phyloP scores from a whole-genome alignment of 2,888 invertebrate species.

The Ariolimax columbianus region DNA sequence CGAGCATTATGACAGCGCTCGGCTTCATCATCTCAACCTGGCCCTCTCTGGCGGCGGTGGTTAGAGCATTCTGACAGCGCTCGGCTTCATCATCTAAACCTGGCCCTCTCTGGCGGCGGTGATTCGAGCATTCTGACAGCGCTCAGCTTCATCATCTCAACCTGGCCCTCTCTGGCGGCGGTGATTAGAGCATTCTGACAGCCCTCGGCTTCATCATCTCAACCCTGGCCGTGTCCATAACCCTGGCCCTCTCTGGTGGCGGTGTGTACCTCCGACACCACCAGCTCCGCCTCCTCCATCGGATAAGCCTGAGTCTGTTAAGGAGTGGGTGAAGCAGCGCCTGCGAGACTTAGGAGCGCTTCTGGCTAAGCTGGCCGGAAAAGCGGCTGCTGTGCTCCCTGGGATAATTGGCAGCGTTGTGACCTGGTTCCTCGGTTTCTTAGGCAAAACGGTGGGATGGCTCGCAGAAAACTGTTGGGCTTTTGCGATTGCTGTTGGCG shows the following conservation, averaged over 20 bases:
- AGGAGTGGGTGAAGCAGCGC: conserved; percentile 11
- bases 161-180: too few species aligned
- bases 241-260: neutral
- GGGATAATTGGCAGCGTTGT: conserved; percentile 17
- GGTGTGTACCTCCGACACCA: neutral
- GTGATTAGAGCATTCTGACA: too few species aligned
- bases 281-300: neutral
- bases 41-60: too few species aligned
- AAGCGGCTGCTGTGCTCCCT: conserved; percentile 6
- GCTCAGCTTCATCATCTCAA: too few species aligned
- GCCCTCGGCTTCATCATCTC: neutral
- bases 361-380: neutral
- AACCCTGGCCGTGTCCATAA: neutral
- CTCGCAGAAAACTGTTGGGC: neutral
- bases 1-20: too few species aligned
- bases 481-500: neutral
- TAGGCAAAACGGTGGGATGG: neutral
- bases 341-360: neutral
- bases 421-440: neutral
- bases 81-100: neutral
- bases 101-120: too few species aligned
- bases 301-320: conserved; percentile 10
- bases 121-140: too few species aligned
- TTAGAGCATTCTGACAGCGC: too few species aligned
- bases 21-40: too few species aligned